These are phyloP conservation scores for Autographa pulchrina DNA, from an alignment of 2,888 invertebrate genomes.

Conservation along the genomic window DNA sequence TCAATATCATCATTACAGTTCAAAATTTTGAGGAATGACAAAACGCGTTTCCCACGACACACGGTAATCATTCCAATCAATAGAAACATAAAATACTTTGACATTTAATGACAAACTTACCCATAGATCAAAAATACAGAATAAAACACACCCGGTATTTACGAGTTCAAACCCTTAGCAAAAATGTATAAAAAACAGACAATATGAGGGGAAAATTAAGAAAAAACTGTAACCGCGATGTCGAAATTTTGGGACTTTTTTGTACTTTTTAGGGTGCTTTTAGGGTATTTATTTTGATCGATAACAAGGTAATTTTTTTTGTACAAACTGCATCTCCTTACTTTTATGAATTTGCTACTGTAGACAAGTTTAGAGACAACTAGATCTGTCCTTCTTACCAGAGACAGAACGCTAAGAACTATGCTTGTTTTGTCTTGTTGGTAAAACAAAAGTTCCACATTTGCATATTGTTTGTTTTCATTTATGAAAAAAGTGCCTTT, in stretches of 20 bases:
- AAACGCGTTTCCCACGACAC: slow-evolving; percentile 78
- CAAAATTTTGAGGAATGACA: slow-evolving; percentile 56
- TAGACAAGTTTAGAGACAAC: too few species aligned
- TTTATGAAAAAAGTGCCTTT: too few species aligned
- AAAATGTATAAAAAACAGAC: slow-evolving; percentile 66
- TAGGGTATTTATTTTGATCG: background rate
- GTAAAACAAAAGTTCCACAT: too few species aligned
- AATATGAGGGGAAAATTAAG: slow-evolving; percentile 60
- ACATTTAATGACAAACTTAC: slow-evolving; percentile 83
- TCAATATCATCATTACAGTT: slow-evolving; percentile 81
- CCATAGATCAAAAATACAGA: slow-evolving; percentile 69
- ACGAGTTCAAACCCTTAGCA: slow-evolving; percentile 73
- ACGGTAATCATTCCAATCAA: slow-evolving; percentile 75
- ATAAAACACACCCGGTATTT: slow-evolving; percentile 64
- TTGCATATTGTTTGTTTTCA: too few species aligned
- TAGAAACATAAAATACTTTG: slow-evolving; percentile 86
- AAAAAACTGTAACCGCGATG: slow-evolving; percentile 75
- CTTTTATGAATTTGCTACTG: too few species aligned
- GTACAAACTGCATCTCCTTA: too few species aligned
- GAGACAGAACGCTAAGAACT: too few species aligned
- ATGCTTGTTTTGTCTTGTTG: too few species aligned
- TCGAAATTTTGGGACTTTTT: slow-evolving; percentile 63
- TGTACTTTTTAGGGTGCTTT: slow-evolving; percentile 12
- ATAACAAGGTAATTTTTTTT: too few species aligned
- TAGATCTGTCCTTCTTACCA: too few species aligned